Conservation (phyloP, 2,113 vertebrate species). For the Rhinopomastus cyanomelas region DNA sequence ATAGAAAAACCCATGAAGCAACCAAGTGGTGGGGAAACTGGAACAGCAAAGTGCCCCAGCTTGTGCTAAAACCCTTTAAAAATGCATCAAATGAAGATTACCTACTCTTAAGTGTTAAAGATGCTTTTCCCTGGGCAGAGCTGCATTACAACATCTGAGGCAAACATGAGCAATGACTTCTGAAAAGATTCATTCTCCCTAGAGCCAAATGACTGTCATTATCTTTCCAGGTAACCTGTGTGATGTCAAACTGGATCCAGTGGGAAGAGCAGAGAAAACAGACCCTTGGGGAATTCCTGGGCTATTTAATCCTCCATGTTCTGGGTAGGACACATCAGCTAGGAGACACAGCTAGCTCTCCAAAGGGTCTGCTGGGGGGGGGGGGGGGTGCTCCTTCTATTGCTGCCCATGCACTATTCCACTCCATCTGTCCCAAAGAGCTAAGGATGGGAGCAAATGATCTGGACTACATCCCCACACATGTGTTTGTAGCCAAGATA, state of each 20-base stretch:
- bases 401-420: not conserved
- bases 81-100: conserved; percentile 3
- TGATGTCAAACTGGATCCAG: not conserved
- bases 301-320: not conserved
- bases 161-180: not conserved
- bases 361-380: not conserved
- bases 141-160: not conserved
- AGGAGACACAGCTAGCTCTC: not conserved
- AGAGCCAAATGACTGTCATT: not conserved
- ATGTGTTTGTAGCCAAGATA: not conserved
- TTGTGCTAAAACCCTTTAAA: not conserved
- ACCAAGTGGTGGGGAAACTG: not conserved
- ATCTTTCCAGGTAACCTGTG: not conserved
- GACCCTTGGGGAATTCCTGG: not conserved
- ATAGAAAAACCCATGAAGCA: not conserved
- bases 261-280: not conserved
- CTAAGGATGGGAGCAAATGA: not conserved
- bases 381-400: too few relatives aligned
- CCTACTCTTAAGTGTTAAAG: not conserved
- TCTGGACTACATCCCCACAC: not conserved
- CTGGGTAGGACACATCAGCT: not conserved
- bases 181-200: not conserved
- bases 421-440: not conserved
- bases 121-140: not conserved
- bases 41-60: not conserved